Conservation (phyloP, 2,888 invertebrate genomes). For the Melanotus villosus region DNA sequence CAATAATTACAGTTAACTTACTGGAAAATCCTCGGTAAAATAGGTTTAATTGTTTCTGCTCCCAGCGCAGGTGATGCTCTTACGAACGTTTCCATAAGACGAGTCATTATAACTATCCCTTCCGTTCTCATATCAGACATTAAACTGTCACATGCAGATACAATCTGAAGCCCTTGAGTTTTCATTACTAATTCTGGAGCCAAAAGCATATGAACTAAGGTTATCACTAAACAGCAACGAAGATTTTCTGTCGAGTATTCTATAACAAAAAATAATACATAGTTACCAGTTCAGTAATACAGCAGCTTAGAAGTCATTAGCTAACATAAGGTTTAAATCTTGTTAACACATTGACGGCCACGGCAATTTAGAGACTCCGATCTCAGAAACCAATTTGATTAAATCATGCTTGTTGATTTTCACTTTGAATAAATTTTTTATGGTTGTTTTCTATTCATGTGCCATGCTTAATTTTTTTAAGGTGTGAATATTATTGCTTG, state of each 20-base stretch:
- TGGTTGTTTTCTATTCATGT: no score
- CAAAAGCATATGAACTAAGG: constrained; percentile 85
- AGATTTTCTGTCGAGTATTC: constrained; percentile 89
- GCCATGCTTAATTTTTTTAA: no score
- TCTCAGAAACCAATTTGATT: no score
- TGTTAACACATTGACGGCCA: no score
- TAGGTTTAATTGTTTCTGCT: constrained; percentile 78
- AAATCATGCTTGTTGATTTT: no score
- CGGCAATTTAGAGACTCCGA: no score
- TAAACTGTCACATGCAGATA: constrained; percentile 79
- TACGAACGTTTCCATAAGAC: constrained; percentile 83
- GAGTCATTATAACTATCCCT: constrained; percentile 80
- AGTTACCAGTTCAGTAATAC: no score
- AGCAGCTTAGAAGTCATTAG: no score
- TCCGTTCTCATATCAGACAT: constrained; percentile 84
- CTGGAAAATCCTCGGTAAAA: constrained; percentile 75
- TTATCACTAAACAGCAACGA: constrained; percentile 83
- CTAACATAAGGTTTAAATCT: no score
- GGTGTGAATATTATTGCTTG: no score
- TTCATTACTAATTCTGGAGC: constrained; percentile 84
- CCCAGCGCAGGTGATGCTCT: constrained; percentile 81
- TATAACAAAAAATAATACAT: constrained; percentile 59
- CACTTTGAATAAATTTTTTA: no score
- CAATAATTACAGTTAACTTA: constrained; percentile 64
- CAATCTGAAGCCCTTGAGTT: constrained; percentile 79